These are phyloP conservation scores for Megastigmus dorsalis DNA, from an alignment of 2,888 invertebrate genomes.

Conservation along the genomic window DNA sequence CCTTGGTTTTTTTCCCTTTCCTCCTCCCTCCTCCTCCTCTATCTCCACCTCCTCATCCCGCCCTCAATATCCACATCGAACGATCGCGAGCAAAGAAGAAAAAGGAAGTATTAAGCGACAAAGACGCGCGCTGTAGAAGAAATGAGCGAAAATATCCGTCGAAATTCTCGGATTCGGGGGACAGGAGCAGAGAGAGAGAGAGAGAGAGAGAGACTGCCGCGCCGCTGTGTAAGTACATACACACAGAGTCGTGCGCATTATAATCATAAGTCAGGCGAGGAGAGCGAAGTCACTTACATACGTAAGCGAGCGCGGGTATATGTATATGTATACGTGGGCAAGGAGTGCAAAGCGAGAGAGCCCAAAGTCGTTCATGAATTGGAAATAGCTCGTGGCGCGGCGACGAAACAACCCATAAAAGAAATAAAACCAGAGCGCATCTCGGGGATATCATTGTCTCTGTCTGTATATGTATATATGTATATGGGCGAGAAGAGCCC, in stretches of 20 bases:
- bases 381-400: conserved; percentile 67
- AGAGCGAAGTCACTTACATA: conserved; percentile 54
- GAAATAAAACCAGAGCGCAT: conserved; percentile 66
- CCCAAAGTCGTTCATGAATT: conserved; percentile 70
- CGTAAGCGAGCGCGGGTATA: conserved; percentile 47
- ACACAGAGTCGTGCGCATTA: conserved; percentile 40
- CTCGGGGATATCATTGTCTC: conserved; percentile 63
- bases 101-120: background rate
- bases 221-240: background rate
- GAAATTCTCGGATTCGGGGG: conserved; percentile 17
- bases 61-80: no score
- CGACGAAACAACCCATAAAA: conserved; percentile 70
- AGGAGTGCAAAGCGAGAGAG: background rate
- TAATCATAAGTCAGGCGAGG: conserved; percentile 54
- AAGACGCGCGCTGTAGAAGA: background rate
- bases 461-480: conserved; percentile 4
- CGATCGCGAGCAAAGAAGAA: background rate
- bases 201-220: no score
- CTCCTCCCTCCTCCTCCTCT: background rate
- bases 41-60: background rate
- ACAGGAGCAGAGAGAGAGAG: background rate
- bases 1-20: conserved; percentile 16
- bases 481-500: conserved; percentile 39
- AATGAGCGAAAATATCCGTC: conserved; percentile 23
- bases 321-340: no score